Base-by-base conservation (phyloP, 1,140 invertebrate genomes). In the Danaus plexippus region DNA sequence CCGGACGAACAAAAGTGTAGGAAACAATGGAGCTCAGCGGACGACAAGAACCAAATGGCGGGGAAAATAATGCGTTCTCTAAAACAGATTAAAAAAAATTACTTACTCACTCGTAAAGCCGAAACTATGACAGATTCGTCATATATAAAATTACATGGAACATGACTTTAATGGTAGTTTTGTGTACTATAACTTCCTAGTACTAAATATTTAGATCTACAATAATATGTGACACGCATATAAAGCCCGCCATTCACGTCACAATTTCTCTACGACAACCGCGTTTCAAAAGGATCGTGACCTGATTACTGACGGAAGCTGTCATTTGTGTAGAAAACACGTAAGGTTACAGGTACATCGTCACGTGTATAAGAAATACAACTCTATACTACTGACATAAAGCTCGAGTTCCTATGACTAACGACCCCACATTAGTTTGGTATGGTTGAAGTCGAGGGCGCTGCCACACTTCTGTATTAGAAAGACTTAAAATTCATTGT, bases 241-340 rank as follows among this genome's bases (percentile, higher is more conserved):
- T 69, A 73, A 67, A 73, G 54, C 57, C 59, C 65, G 49, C 62
- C 69, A 74, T 77, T 76, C 67, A 68, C 67, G 62, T 65, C 57
- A 71, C 57, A 70, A 74, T 73, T 71, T 71, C 70, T 64, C 66
- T 59, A 66, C 66, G 66, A 66, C 69, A 73, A 71, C 66, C 71
- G 69, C 70, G 70, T 78, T 81, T 80, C 76, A 74, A 77, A 83
- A 80, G 72, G 78, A 81, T 78, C 80, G 80, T 85, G 82, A 78
- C 82, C 82, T 82, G 82, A 80, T 85, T 85, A 82, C 82, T 73
- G 73, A 83, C 74, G 78, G 80, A 85, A 83, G 72, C 80, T 77
- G 79, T 75, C 74, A 76, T 73, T 75, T 73, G 69, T 74, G 70
- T 63, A 73, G 70, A 70, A 60, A 50, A 61, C 71, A 57, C 63